phyloP scores from a whole-genome alignment of 2,888 invertebrate genomes.

The Cephonodes hylas region DNA sequence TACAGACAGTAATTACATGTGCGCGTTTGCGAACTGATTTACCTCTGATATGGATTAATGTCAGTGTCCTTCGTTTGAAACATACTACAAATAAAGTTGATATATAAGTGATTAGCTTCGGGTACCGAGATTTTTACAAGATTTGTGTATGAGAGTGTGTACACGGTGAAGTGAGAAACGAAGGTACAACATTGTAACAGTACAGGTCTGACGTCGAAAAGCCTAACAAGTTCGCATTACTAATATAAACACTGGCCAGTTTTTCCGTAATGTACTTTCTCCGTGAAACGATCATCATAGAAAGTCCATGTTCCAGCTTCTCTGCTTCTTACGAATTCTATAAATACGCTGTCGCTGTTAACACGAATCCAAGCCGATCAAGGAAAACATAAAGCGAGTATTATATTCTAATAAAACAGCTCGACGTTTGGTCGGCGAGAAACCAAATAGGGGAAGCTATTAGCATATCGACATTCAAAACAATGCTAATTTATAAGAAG shows the following conservation, averaged over 20 bases:
- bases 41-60: background rate
- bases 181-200: background rate
- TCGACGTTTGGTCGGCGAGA: background rate
- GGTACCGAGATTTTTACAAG: background rate
- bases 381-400: constrained; percentile 14
- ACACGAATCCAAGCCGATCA: constrained; percentile 4
- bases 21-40: constrained; percentile 19
- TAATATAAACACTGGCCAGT: background rate
- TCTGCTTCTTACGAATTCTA: constrained; percentile 11
- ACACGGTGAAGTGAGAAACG: too few species aligned
- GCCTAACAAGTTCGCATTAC: background rate
- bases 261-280: background rate
- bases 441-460: constrained; percentile 31
- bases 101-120: background rate
- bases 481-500: constrained; percentile 48
- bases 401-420: constrained; percentile 13
- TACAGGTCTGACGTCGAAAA: background rate
- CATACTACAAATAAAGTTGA: background rate
- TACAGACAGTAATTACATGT: constrained; percentile 33
- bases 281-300: constrained; percentile 6
- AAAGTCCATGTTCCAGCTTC: constrained; percentile 10
- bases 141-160: background rate
- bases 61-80: background rate
- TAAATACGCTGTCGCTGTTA: constrained; percentile 9
- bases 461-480: constrained; percentile 40